Conservation (phyloP, 2,797 vertebrate species). For the Bryconaethiops microstoma region DNA sequence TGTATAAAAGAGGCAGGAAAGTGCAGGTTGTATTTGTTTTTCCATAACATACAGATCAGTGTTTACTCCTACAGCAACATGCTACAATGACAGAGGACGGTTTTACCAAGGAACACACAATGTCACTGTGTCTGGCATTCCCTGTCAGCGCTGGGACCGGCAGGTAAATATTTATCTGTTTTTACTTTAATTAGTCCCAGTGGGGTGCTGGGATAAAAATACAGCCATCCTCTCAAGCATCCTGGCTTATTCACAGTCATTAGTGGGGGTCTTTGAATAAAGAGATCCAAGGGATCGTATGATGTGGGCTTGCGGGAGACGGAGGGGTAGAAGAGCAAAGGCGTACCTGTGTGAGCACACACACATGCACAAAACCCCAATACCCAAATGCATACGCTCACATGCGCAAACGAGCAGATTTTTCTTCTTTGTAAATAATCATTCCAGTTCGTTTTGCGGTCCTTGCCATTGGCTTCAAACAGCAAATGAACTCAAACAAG, state of each 20-base stretch:
- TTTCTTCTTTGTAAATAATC: slow-evolving; percentile 18
- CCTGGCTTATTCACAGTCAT: slow-evolving; percentile 30
- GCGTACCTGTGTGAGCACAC: slow-evolving; percentile 74
- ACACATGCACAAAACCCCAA: not conserved
- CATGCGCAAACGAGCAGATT: slow-evolving; percentile 14
- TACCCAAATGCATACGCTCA: slow-evolving; percentile 47
- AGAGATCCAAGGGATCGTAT: slow-evolving; percentile 61
- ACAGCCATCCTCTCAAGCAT: slow-evolving; percentile 9
- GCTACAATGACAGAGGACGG: slow-evolving; percentile 84
- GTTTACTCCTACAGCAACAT: slow-evolving; percentile 73
- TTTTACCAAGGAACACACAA: slow-evolving; percentile 87
- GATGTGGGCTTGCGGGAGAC: slow-evolving; percentile 55
- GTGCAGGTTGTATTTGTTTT: not conserved
- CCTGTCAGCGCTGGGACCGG: slow-evolving; percentile 86
- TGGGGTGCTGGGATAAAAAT: slow-evolving; percentile 26
- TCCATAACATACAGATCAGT: not conserved
- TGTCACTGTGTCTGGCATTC: slow-evolving; percentile 79
- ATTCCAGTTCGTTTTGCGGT: not conserved
- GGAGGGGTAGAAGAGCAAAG: slow-evolving; percentile 23
- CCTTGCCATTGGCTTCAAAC: slow-evolving; percentile 15
- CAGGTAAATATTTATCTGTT: slow-evolving; percentile 67
- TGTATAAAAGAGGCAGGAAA: not conserved
- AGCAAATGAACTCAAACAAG: not conserved
- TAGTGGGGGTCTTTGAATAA: slow-evolving; percentile 18
- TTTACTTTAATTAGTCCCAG: slow-evolving; percentile 30